Base-by-base conservation (phyloP, 2,797 vertebrate species). In the Psittacula derbiana region DNA sequence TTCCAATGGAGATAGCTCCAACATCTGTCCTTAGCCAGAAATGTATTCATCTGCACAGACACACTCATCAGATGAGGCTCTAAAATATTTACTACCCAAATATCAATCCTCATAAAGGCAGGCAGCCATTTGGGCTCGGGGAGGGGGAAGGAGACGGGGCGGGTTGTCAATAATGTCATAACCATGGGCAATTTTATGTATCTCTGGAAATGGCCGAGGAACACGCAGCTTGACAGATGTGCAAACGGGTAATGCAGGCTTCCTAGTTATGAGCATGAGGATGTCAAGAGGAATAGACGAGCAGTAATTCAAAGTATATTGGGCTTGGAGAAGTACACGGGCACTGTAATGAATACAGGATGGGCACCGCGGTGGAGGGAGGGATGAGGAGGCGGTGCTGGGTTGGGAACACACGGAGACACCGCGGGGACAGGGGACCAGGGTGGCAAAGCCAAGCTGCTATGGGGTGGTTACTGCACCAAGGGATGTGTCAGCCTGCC, bases 41-140 rank as follows among this genome's bases (percentile, higher is more conserved):
- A 95, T 93, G 93, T 93, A 96, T 94, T 97, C 96, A 90, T 86
- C 70, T 76, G 20, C 94, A 93, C 88, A 96, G 94, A 95, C 92
- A 95, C 88, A 84, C 96, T 96, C 88, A 55, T 95, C 74, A 78
- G 96, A 96, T 97, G 96, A 96, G 87, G 89, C 90, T 87, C 84
- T 94, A 96, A 94, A 94, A 95, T 97, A 97, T 97, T 98, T 98
- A 97, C 92, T 97, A 96, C 86, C 90, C 86, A 97, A 95, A 96
- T 96, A 97, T 97, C 94, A 72, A 69, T 96, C 95, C 92, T 94
- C 90, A 93, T 97, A 97, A 97, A 97, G 95, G 21, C 4, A 95
- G 88, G 86, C 16, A 30, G 88, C 89, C 89, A 87, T 93, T 94
- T 64, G 95, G 93, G 81, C 92, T 80, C 3, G 4, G 67, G 83